These are phyloP conservation scores for Chroicocephalus ridibundus DNA, from an alignment of 2,113 vertebrate species.

Conservation along the genomic window DNA sequence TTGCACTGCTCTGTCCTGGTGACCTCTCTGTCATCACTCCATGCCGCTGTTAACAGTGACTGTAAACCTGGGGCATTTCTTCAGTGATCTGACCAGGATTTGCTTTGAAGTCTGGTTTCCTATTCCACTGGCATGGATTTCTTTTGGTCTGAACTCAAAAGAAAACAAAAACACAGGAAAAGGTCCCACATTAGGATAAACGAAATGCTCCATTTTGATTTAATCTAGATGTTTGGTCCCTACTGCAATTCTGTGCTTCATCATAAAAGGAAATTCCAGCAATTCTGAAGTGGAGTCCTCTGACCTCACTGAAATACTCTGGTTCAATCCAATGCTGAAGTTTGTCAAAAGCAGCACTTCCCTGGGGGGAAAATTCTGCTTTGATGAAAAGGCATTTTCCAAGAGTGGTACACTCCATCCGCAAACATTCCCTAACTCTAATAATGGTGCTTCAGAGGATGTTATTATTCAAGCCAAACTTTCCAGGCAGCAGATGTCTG, in stretches of 20 bases:
- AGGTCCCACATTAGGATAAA: not conserved
- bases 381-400: conserved; percentile 6
- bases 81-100: not conserved
- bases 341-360: conserved; percentile 4
- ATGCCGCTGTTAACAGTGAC: not conserved
- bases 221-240: not conserved
- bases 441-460: not conserved
- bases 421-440: not conserved
- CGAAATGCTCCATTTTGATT: not conserved
- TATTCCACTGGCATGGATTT: not conserved
- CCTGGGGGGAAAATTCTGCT: not conserved
- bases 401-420: not conserved
- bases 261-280: conserved; percentile 37
- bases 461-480: not conserved
- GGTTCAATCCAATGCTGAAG: not conserved
- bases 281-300: not conserved
- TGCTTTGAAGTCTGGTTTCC: conserved; percentile 27
- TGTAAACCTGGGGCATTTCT: not conserved
- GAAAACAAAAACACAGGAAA: conserved; percentile 36
- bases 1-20: not conserved
- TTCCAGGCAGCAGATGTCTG: conserved; percentile 12
- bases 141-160: not conserved
- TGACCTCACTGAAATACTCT: conserved; percentile 12
- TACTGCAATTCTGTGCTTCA: not conserved
- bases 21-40: not conserved